phyloP scores from a whole-genome alignment of 2,113 vertebrate species.

The Leptobrachium leishanense region DNA sequence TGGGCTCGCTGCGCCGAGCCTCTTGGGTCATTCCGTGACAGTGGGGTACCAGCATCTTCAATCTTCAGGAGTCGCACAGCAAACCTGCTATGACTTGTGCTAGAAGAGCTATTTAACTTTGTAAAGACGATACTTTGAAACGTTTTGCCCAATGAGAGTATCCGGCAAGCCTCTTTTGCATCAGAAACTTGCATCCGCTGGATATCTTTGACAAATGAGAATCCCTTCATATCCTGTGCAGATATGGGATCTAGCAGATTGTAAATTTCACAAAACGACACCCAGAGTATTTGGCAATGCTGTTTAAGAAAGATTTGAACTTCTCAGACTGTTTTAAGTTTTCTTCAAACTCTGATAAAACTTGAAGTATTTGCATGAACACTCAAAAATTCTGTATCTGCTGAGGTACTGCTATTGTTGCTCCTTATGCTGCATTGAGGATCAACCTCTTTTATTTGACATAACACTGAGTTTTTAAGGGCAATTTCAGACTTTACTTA shows the following conservation, averaged over 20 bases:
- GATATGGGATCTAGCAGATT: slow-evolving; percentile 80
- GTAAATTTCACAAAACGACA: slow-evolving; percentile 97
- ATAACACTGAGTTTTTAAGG: slow-evolving; percentile 77
- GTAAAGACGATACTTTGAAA: slow-evolving; percentile 90
- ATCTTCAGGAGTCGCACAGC: slow-evolving; percentile 84
- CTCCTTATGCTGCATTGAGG: slow-evolving; percentile 50
- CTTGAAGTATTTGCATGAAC: slow-evolving; percentile 52
- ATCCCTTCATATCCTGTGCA: slow-evolving; percentile 88
- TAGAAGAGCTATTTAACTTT: slow-evolving; percentile 85
- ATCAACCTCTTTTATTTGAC: slow-evolving; percentile 76
- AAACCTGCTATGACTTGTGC: slow-evolving; percentile 94
- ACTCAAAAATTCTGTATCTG: slow-evolving; percentile 14
- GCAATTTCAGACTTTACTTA: slow-evolving; percentile 77
- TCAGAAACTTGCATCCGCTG: slow-evolving; percentile 88
- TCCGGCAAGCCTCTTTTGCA: slow-evolving; percentile 83
- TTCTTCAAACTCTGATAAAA: slow-evolving; percentile 57
- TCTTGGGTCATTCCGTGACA: too few relatives aligned
- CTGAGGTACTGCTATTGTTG: slow-evolving; percentile 16
- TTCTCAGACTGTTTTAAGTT: slow-evolving; percentile 56
- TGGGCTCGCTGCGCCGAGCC: too few relatives aligned
- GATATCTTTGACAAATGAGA: slow-evolving; percentile 92
- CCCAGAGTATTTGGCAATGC: slow-evolving; percentile 79
- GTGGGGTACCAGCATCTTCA: slow-evolving; percentile 68
- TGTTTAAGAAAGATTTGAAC: slow-evolving; percentile 54
- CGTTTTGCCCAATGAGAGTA: slow-evolving; percentile 86